These are phyloP conservation scores for Albula glossodonta DNA, from an alignment of 2,113 vertebrate genomes.

Conservation along the genomic window DNA sequence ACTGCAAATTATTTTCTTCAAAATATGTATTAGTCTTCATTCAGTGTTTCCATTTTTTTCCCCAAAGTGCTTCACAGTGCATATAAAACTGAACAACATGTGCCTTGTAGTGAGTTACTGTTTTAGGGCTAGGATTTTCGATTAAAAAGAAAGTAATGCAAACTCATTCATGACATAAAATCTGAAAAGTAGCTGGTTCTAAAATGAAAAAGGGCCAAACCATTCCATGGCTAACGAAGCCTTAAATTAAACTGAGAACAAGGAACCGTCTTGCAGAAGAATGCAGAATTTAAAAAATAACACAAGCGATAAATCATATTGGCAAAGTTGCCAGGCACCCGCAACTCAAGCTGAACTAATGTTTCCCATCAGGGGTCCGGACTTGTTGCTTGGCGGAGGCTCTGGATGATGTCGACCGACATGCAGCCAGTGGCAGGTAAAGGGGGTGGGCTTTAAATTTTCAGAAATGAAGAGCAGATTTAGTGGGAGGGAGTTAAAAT, in stretches of 20 bases:
- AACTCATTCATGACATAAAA: background rate
- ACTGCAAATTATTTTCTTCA: too few species aligned
- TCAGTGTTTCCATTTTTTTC: too few species aligned
- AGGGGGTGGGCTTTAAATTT: background rate
- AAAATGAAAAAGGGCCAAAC: background rate
- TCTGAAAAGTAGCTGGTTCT: background rate
- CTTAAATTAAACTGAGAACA: slow-evolving; percentile 12
- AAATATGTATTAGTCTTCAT: too few species aligned
- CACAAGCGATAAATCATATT: slow-evolving; percentile 34
- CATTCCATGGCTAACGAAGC: background rate
- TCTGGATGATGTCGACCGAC: slow-evolving; percentile 25
- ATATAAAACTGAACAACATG: too few species aligned
- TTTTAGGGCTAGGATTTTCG: too few species aligned
- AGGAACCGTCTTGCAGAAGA: slow-evolving; percentile 2
- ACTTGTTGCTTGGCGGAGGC: background rate
- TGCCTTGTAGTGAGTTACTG: too few species aligned
- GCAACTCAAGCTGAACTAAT: slow-evolving; percentile 3
- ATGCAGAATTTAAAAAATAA: slow-evolving; percentile 29
- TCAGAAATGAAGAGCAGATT: background rate
- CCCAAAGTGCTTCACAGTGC: too few species aligned
- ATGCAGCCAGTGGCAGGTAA: slow-evolving; percentile 16
- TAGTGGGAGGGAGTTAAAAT: background rate
- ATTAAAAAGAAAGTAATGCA: background rate
- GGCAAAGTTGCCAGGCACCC: slow-evolving; percentile 3
- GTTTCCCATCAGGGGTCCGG: background rate